phyloP scores from a whole-genome alignment of 2,888 invertebrate genomes.

The Xylophagus ater region DNA sequence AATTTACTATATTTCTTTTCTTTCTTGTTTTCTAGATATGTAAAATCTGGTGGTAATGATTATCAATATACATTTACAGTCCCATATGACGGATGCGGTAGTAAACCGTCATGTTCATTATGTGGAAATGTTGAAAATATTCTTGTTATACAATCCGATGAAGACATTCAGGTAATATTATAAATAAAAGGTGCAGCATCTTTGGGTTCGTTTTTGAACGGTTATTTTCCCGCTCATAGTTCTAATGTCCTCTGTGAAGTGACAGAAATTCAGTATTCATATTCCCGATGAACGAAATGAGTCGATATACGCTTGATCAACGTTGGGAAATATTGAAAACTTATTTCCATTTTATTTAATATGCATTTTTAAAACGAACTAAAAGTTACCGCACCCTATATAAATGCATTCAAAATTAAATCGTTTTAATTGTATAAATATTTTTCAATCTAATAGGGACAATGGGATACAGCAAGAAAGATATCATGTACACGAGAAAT shows the following conservation, averaged over 20 bases:
- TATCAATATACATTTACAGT: conserved; percentile 50
- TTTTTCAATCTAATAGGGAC: conserved; percentile 40
- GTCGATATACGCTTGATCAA: no score
- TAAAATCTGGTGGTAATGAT: conserved; percentile 47
- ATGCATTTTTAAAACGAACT: no score
- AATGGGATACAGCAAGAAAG: conserved; percentile 55
- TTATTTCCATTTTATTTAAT: no score
- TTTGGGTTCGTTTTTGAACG: background rate
- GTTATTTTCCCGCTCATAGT: background rate
- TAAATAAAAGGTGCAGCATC: background rate
- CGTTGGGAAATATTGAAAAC: background rate
- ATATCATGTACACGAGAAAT: conserved; percentile 40
- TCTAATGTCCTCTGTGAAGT: background rate
- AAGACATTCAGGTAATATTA: conserved; percentile 44
- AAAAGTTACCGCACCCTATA: no score
- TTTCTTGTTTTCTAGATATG: conserved; percentile 41
- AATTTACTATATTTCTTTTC: no score
- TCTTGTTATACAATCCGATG: conserved; percentile 56
- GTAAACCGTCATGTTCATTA: conserved; percentile 48
- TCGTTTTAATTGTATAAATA: no score
- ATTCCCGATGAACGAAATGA: no score
- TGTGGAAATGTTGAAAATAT: conserved; percentile 54
- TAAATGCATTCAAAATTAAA: no score
- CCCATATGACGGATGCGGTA: conserved; percentile 54
- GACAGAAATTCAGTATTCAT: conserved; percentile 12